Base-by-base conservation (phyloP, 2,888 invertebrate species). In the Halictus ligatus region DNA sequence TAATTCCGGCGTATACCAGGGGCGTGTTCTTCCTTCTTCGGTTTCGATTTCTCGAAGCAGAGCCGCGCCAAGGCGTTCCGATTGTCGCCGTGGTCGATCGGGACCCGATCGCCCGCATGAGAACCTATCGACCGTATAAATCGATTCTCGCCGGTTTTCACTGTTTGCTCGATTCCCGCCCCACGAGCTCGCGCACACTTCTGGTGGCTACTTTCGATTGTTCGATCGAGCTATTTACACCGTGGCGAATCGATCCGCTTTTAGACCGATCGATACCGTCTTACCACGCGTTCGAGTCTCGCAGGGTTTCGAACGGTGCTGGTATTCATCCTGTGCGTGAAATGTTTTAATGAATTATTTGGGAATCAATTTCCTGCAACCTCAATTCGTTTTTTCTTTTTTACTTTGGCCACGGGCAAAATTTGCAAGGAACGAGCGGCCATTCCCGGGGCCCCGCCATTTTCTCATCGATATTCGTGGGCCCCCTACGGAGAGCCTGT, bases 401-500 rank as follows among this genome's bases (percentile, higher is more conserved):
- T 35, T 35, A 35, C 35, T 35, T 35, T 35, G 5, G 35, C 35
- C 35, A 35, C 35, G 3, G 35, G 35, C 35, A 35, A 35, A 35
- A 35, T 35, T 35, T 35, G 35, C 35, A 35, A 35, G 25, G 60
- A 13, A 60, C 25, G 35, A 75, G 2, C 71, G 48, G 58, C 77
- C 81, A 76, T 86, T 81, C 80, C 18, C 54, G 58, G 83, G 71
- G 73, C 80, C 82, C 86, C 87, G 75, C 84, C 83, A 85, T 91
- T 84, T 90, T 91, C 90, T 88, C 88, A 77, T 88, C 86, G 83
- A 81, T 75, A 88, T 83, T 88, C 81, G 82, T 79, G 40, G 84
- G 77, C 80, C 86, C 88, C 88, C 91, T 86, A 76, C 75, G 46
- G 89, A 78, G 85, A 78, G 85, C 73, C 87, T 18, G 67, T 54